Percentiles rank a stretch among this genome's conserved stretches.
phyloP scores from a whole-genome alignment of 1,140 invertebrate genomes.

The Drosophila orena region DNA sequence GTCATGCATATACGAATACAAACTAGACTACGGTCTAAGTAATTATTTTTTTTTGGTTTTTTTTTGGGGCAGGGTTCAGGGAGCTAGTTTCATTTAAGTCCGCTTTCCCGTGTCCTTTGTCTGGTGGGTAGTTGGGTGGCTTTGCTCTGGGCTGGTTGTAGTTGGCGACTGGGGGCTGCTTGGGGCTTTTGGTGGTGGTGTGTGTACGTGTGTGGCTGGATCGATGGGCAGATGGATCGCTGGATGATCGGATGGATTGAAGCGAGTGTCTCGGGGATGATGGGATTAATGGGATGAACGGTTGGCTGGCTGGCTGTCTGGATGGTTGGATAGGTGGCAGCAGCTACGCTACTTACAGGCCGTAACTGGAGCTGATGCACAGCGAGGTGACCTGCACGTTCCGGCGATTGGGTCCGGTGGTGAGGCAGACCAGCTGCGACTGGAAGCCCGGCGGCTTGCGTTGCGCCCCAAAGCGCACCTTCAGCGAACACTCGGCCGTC shows the following conservation, averaged over 20 bases:
- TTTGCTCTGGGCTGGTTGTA: slow-evolving; percentile 17
- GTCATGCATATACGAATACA: slow-evolving; percentile 63
- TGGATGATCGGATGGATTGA: slow-evolving; percentile 27
- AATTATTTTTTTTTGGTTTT: slow-evolving; percentile 21
- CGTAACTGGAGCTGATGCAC: slow-evolving; percentile 97
- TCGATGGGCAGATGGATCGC: slow-evolving; percentile 27
- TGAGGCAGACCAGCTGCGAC: slow-evolving; percentile 96
- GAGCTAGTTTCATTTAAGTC: slow-evolving; percentile 38
- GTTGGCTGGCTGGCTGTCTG: background rate
- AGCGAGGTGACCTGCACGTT: slow-evolving; percentile 94
- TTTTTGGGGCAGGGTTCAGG: slow-evolving; percentile 28
- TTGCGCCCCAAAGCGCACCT: slow-evolving; percentile 91
- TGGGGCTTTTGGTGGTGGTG: slow-evolving; percentile 39
- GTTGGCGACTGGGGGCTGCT: slow-evolving; percentile 21
- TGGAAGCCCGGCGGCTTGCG: slow-evolving; percentile 96
- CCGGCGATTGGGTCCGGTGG: slow-evolving; percentile 91
- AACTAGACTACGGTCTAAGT: slow-evolving; percentile 62
- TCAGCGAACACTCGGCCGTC: slow-evolving; percentile 86
- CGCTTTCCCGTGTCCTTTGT: slow-evolving; percentile 50
- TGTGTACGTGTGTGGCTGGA: slow-evolving; percentile 57
- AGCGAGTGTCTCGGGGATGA: slow-evolving; percentile 26
- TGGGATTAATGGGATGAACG: slow-evolving; percentile 9
- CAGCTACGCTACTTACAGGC: slow-evolving; percentile 91
- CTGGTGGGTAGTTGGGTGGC: slow-evolving; percentile 31
- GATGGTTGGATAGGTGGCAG: background rate